Conservation (phyloP, 2,888 invertebrate species). For the Hypsopygia costalis region DNA sequence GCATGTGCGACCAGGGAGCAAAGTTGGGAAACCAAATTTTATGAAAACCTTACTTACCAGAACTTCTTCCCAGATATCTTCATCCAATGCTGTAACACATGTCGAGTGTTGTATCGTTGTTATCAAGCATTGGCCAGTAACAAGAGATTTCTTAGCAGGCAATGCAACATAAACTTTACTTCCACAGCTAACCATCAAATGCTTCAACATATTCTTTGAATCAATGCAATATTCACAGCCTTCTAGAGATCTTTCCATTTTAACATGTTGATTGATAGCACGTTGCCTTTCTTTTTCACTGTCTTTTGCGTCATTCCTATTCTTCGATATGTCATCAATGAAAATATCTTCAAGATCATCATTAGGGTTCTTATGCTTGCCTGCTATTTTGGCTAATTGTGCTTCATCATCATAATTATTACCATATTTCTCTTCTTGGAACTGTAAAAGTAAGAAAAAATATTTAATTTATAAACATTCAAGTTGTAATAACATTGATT, state of each 20-base stretch:
- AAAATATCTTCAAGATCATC: slow-evolving; percentile 93
- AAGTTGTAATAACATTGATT: too few species aligned
- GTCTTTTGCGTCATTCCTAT: slow-evolving; percentile 81
- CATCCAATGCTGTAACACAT: slow-evolving; percentile 92
- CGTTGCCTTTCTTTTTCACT: slow-evolving; percentile 81
- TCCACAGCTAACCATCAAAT: slow-evolving; percentile 90
- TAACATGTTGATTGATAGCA: slow-evolving; percentile 88
- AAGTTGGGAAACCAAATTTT: too few species aligned
- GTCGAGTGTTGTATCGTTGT: slow-evolving; percentile 90
- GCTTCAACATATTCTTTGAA: slow-evolving; percentile 88
- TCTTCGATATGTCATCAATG: slow-evolving; percentile 86
- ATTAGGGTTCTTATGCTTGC: slow-evolving; percentile 82
- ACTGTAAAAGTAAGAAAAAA: slow-evolving; percentile 67
- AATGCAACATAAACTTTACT: slow-evolving; percentile 91
- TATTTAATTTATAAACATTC: too few species aligned
- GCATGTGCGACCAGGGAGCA: too few species aligned
- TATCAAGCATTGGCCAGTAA: slow-evolving; percentile 92
- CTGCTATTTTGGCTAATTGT: slow-evolving; percentile 87
- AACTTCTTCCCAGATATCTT: slow-evolving; percentile 96
- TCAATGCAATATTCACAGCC: slow-evolving; percentile 92
- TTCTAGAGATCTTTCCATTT: slow-evolving; percentile 85
- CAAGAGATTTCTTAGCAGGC: slow-evolving; percentile 89
- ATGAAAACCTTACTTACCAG: slow-evolving; percentile 82
- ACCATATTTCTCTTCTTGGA: slow-evolving; percentile 89
- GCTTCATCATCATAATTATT: slow-evolving; percentile 90